Evolutionary conservation across 2,888 invertebrate genomes (phyloP).

Genomic region (Sympetrum striolatum): DNA sequence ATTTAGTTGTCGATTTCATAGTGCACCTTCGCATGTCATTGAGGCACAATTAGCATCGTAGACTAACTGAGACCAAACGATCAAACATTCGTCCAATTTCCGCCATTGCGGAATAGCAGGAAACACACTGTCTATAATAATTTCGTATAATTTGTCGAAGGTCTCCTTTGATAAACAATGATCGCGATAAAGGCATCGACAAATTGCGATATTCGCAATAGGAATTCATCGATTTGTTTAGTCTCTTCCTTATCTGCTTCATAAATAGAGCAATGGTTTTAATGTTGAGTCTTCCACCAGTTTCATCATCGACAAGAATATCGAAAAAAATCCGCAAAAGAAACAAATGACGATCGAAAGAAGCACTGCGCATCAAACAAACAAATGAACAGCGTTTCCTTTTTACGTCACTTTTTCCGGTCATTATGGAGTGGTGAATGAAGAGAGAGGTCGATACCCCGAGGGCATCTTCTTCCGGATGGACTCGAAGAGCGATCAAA

Average conservation of each 20-base stretch:
- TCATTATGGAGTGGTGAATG: no score
- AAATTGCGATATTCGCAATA: neutral
- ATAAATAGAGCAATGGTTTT: neutral
- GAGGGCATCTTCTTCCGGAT: no score
- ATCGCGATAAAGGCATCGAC: neutral
- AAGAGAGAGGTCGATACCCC: no score
- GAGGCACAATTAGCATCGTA: no score
- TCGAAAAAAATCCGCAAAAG: neutral
- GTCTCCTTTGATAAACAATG: no score
- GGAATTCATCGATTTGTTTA: neutral
- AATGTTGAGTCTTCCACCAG: neutral
- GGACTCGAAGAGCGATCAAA: no score
- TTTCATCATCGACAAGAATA: neutral
- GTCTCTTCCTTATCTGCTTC: neutral
- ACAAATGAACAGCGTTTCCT: neutral
- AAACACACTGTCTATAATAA: neutral
- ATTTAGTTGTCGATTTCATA: no score
- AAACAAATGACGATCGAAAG: neutral
- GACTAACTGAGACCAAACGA: no score
- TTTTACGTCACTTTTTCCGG: no score
- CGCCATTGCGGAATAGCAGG: neutral
- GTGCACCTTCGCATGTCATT: no score
- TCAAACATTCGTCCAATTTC: no score
- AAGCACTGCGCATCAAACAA: neutral
- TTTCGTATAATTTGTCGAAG: no score